These are phyloP conservation scores for Sarcophaga variegata DNA, from an alignment of 2,888 invertebrate genomes.

Conservation along the genomic window DNA sequence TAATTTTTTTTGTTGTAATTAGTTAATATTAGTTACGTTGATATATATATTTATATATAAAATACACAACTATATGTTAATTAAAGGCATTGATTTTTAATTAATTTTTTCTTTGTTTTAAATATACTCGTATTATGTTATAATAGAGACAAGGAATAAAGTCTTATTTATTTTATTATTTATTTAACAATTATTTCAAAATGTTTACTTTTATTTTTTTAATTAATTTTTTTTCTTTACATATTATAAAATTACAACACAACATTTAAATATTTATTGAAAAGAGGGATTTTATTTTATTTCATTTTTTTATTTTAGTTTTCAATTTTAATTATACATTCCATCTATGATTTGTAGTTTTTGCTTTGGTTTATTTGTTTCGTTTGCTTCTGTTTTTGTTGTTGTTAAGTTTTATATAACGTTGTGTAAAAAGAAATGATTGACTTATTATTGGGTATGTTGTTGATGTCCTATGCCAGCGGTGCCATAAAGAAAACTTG, in stretches of 20 bases:
- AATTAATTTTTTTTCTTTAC: conserved; percentile 20
- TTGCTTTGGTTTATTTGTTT: not conserved
- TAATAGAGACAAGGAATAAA: conserved; percentile 51
- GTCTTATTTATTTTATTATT: conserved; percentile 33
- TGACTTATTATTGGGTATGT: conserved; percentile 53
- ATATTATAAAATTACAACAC: conserved; percentile 45
- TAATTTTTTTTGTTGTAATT: conserved; percentile 18
- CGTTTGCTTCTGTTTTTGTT: not conserved
- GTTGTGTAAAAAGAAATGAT: not conserved
- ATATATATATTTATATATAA: conserved; percentile 54
- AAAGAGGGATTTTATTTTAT: not conserved
- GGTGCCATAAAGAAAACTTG: conserved; percentile 77
- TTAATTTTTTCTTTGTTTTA: conserved; percentile 2
- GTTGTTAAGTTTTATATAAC: not conserved
- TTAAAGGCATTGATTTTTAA: conserved; percentile 64
- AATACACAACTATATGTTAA: conserved; percentile 67
- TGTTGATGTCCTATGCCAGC: conserved; percentile 70
- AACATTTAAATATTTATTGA: conserved; percentile 23
- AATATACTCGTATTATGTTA: conserved; percentile 48
- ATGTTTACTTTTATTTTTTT: not conserved
- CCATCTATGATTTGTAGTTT: conserved; percentile 30
- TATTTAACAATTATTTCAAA: conserved; percentile 38
- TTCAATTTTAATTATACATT: not conserved
- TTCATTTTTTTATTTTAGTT: not conserved
- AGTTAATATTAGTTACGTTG: conserved; percentile 42